phyloP scores from a whole-genome alignment of 2,113 vertebrate genomes.

The Sporophila hypoxantha region DNA sequence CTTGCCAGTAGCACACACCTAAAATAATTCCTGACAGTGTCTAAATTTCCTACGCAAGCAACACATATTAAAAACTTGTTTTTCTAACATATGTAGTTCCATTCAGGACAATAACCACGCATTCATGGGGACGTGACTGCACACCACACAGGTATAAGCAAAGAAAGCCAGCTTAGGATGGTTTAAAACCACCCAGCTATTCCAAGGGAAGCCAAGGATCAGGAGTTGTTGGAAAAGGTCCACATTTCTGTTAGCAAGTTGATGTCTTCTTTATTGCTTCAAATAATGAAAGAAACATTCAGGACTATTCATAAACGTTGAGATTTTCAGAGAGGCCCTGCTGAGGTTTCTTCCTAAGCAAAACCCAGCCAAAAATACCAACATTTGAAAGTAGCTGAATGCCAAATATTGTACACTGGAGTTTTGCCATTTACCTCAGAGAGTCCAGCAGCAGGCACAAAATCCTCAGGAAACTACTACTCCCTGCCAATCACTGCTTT shows the following conservation, averaged over 20 bases:
- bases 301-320: not conserved
- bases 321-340: not conserved
- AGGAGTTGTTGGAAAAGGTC: not conserved
- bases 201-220: not conserved
- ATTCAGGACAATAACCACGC: not conserved
- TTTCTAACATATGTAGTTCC: not conserved
- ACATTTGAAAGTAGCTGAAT: not conserved
- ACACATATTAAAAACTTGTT: not conserved
- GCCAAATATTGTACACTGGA: not conserved
- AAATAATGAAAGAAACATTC: not conserved
- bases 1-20: not conserved
- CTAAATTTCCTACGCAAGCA: not conserved
- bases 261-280: not conserved
- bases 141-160: not conserved
- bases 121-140: not conserved
- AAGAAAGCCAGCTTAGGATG: not conserved
- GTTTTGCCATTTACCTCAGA: not conserved
- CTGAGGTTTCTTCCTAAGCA: not conserved
- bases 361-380: not conserved
- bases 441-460: not conserved
- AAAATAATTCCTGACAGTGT: not conserved
- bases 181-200: not conserved
- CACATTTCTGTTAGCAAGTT: not conserved
- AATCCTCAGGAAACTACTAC: not conserved
- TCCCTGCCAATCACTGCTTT: not conserved